Percentiles rank a stretch among this genome's conserved stretches.
Evolutionary conservation across 2,797 vertebrate species (phyloP).

Genomic region (Hippopotamyrus pictus): DNA sequence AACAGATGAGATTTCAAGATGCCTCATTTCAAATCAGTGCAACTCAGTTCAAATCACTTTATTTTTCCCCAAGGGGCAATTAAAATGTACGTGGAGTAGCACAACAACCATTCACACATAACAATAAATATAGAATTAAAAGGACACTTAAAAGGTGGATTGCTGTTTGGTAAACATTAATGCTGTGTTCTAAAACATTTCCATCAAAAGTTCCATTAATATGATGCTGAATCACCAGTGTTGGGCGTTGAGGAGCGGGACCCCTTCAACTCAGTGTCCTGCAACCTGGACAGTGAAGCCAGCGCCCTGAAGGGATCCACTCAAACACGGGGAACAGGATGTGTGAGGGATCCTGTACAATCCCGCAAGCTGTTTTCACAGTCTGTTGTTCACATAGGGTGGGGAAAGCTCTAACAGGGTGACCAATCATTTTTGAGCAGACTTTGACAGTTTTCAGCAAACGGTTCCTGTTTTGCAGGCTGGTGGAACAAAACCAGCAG

Average conservation of each 20-base stretch:
- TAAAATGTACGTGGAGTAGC: not conserved
- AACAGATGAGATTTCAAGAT: not conserved
- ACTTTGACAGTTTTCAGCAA: not conserved
- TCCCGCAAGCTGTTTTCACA: constrained; percentile 13
- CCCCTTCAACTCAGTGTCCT: not conserved
- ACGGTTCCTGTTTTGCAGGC: not conserved
- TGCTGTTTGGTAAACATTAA: not conserved
- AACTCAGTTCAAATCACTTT: not conserved
- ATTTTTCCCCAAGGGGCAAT: not conserved
- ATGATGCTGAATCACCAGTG: not conserved
- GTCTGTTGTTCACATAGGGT: not conserved
- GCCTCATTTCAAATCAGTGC: not conserved
- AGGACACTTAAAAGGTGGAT: not conserved
- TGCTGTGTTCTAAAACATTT: not conserved
- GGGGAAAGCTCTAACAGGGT: not conserved
- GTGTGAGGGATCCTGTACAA: not conserved
- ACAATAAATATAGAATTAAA: not conserved
- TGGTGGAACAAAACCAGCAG: not conserved
- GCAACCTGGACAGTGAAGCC: not conserved
- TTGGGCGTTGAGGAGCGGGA: not conserved
- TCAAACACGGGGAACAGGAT: not conserved
- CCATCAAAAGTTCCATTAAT: not conserved
- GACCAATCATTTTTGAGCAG: constrained; percentile 20
- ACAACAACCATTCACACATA: not conserved
- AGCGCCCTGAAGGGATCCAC: not conserved